Evolutionary conservation across 2,113 vertebrate species (phyloP).

Genomic region (Hydrochoerus hydrochaeris): DNA sequence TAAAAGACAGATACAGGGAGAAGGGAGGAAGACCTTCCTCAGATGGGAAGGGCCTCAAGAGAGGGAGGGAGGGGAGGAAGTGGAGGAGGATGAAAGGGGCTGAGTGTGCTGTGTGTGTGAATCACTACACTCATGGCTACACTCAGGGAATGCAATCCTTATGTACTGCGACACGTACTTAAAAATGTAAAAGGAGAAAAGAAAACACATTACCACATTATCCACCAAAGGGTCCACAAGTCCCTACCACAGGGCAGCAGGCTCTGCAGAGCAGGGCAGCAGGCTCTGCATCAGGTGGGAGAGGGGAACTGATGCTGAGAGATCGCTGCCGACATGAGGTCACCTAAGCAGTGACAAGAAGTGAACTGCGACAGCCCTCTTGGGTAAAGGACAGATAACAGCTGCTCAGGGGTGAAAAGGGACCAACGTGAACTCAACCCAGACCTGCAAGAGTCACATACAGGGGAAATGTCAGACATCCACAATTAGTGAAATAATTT

Average conservation of each 20-base stretch:
- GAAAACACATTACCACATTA: background rate
- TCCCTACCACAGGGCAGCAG: background rate
- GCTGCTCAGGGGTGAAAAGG: background rate
- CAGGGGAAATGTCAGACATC: conserved; percentile 67
- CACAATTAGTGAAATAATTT: conserved; percentile 65
- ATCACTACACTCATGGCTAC: too few species aligned
- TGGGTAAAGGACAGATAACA: background rate
- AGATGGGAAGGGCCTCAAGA: background rate
- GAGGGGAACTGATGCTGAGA: background rate
- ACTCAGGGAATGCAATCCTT: background rate
- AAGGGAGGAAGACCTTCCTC: background rate
- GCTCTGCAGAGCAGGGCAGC: too few species aligned
- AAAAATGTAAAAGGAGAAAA: background rate
- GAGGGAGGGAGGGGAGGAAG: background rate
- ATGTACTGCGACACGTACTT: background rate
- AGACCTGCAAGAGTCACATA: conserved; percentile 47
- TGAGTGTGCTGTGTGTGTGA: background rate
- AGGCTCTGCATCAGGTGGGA: background rate
- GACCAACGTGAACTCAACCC: conserved; percentile 22
- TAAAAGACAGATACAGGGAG: background rate
- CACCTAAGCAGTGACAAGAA: background rate
- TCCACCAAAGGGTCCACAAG: background rate
- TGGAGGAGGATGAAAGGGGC: background rate
- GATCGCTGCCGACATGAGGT: background rate
- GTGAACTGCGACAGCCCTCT: background rate